Conservation (phyloP, 2,797 vertebrate genomes). For the Mergus octosetaceus region DNA sequence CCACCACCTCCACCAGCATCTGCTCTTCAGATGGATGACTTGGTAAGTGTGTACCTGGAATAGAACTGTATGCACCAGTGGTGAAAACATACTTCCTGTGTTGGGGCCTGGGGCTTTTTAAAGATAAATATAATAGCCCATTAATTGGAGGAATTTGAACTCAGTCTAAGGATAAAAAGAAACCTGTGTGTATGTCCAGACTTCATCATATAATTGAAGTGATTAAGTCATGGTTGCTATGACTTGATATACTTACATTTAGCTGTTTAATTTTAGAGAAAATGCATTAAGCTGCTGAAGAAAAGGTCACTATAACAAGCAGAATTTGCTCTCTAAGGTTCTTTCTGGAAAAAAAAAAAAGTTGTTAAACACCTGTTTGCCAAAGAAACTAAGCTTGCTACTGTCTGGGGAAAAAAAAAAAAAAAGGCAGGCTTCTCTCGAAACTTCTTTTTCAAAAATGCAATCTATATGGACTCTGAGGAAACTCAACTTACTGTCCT, state of each 20-base stretch:
- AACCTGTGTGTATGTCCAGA: not conserved
- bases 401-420: not conserved
- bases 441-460: not conserved
- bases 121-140: not conserved
- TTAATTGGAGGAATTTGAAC: not conserved
- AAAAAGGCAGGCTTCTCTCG: not conserved
- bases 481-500: not conserved
- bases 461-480: not conserved
- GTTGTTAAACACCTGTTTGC: not conserved
- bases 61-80: not conserved
- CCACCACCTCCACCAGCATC: slow-evolving; percentile 26
- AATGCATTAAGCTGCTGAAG: not conserved
- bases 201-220: not conserved
- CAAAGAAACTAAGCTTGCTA: not conserved
- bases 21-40: slow-evolving; percentile 71
- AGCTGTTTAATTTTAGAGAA: not conserved
- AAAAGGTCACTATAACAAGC: not conserved
- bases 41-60: slow-evolving; percentile 70
- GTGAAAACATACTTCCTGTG: not conserved
- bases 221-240: not conserved
- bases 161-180: not conserved
- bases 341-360: not conserved
- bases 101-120: not conserved
- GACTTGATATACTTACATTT: not conserved
- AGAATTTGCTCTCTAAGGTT: not conserved